These are phyloP conservation scores for Tipula helvola DNA, from an alignment of 2,888 invertebrate genomes.

Conservation along the genomic window DNA sequence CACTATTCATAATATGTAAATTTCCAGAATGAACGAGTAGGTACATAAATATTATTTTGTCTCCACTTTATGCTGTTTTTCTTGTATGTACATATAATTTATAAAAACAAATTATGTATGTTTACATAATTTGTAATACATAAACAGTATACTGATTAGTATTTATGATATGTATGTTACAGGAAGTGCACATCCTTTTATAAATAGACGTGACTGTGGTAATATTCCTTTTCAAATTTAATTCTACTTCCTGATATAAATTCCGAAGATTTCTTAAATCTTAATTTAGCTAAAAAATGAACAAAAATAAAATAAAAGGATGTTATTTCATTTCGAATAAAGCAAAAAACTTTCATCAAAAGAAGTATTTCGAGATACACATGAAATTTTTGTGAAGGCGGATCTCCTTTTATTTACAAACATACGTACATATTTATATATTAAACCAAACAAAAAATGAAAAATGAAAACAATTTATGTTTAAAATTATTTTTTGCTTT, in stretches of 20 bases:
- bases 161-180: neutral
- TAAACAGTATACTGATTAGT: neutral
- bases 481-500: neutral
- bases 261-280: neutral
- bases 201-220: neutral
- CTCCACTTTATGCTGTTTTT: neutral
- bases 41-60: neutral
- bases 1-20: neutral
- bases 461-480: neutral
- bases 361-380: neutral
- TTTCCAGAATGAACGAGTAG: neutral
- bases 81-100: neutral
- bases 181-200: neutral
- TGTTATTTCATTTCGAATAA: neutral
- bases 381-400: neutral
- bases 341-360: neutral
- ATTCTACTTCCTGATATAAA: neutral
- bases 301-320: neutral
- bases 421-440: neutral
- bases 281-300: neutral
- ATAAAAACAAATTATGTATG: neutral
- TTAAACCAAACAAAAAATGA: neutral
- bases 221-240: neutral
- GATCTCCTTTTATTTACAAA: neutral
- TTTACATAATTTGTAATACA: neutral